Conservation (phyloP, 2,113 vertebrate species). For the Labrus mixtus region DNA sequence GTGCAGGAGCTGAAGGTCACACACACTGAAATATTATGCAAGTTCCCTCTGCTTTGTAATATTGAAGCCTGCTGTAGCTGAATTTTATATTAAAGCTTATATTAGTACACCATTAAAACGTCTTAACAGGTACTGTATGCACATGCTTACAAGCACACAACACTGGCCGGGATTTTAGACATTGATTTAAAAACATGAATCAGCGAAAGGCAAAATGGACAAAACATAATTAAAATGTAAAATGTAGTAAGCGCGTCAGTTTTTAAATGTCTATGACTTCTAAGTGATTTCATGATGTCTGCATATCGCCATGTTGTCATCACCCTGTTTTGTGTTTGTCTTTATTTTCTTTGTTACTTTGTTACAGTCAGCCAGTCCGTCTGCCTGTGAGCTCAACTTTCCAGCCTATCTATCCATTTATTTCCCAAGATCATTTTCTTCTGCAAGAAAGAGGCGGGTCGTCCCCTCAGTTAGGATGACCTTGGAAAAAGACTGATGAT, state of each 20-base stretch:
- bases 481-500: conserved; percentile 81
- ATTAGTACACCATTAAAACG: conserved; percentile 2
- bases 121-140: not conserved
- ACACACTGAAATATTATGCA: conserved; percentile 1
- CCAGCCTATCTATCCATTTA: conserved; percentile 51
- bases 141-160: not conserved
- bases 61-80: not conserved
- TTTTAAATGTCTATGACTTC: not conserved
- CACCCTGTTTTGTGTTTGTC: not conserved
- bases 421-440: conserved; percentile 56
- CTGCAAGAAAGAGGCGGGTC: conserved; percentile 50
- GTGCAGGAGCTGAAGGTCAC: conserved; percentile 66
- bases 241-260: conserved; percentile 15
- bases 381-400: conserved; percentile 48
- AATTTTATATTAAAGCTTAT: not conserved
- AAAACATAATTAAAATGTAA: conserved; percentile 16
- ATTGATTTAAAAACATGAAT: not conserved
- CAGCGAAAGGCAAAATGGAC: not conserved
- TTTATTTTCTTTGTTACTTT: conserved; percentile 52
- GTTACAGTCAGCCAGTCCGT: conserved; percentile 22
- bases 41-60: not conserved
- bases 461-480: conserved; percentile 74
- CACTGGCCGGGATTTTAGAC: not conserved
- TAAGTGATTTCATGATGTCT: conserved; percentile 18
- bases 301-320: conserved; percentile 14